Conservation (phyloP, 1,140 invertebrate species). For the Listronotus bonariensis region DNA sequence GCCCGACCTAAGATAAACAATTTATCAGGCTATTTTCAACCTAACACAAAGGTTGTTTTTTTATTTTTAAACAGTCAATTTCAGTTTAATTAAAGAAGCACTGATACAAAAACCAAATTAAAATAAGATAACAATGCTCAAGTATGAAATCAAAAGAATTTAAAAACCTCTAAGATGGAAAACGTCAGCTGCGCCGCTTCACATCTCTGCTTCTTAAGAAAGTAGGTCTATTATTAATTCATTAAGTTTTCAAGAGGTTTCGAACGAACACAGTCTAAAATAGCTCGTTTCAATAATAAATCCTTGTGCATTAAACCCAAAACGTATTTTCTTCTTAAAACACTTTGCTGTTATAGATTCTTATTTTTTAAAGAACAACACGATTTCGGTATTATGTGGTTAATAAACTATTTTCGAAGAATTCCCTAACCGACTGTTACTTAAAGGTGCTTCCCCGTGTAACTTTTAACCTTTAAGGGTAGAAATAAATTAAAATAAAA, state of each 20-base stretch:
- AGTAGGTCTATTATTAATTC: slow-evolving; percentile 38
- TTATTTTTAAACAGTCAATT: too few relatives aligned
- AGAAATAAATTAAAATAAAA: too few relatives aligned
- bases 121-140: slow-evolving; percentile 4
- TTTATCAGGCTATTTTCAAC: too few relatives aligned
- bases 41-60: too few relatives aligned
- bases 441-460: too few relatives aligned
- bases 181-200: slow-evolving; percentile 29
- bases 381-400: background rate
- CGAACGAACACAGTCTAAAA: slow-evolving; percentile 28
- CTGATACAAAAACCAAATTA: slow-evolving; percentile 9
- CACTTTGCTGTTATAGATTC: slow-evolving; percentile 22
- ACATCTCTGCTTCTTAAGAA: slow-evolving; percentile 27
- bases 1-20: too few relatives aligned
- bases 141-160: slow-evolving; percentile 11
- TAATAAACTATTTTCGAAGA: too few relatives aligned
- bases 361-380: slow-evolving; percentile 8
- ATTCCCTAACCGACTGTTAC: too few relatives aligned
- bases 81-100: too few relatives aligned
- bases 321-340: slow-evolving; percentile 28
- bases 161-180: slow-evolving; percentile 10
- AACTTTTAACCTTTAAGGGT: too few relatives aligned
- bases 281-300: slow-evolving; percentile 37
- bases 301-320: slow-evolving; percentile 29
- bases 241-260: slow-evolving; percentile 35